phyloP scores from a whole-genome alignment of 2,113 vertebrate genomes.

The Phylloscopus trochiloides region DNA sequence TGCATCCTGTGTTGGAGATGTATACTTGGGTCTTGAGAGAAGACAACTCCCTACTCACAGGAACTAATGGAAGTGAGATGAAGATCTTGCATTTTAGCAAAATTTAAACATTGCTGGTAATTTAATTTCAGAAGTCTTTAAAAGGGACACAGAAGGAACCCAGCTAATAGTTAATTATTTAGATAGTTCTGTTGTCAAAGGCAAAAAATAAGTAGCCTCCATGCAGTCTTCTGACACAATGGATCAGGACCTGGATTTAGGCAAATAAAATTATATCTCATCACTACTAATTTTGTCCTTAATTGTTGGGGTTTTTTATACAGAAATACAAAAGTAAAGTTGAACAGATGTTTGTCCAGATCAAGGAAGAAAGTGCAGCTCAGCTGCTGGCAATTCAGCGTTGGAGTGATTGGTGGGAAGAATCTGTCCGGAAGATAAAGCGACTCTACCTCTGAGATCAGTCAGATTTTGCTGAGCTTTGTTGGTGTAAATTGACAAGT shows the following conservation, averaged over 20 bases:
- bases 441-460: conserved; percentile 24
- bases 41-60: neutral
- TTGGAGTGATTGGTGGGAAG: conserved; percentile 62
- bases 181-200: neutral
- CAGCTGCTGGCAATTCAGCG: neutral
- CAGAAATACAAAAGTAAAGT: conserved; percentile 56
- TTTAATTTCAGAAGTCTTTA: neutral
- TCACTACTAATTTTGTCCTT: neutral
- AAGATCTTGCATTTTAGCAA: neutral
- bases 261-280: neutral
- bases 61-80: neutral
- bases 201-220: neutral
- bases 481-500: neutral
- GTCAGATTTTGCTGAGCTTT: neutral
- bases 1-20: neutral
- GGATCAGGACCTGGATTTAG: neutral
- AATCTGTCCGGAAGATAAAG: conserved; percentile 59
- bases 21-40: neutral
- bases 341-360: conserved; percentile 20
- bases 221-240: neutral
- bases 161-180: neutral
- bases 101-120: neutral
- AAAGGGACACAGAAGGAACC: neutral
- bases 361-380: conserved; percentile 17
- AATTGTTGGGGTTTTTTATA: neutral